These are phyloP conservation scores for Notothenia coriiceps DNA, from an alignment of 2,113 vertebrate genomes.

Conservation along the genomic window DNA sequence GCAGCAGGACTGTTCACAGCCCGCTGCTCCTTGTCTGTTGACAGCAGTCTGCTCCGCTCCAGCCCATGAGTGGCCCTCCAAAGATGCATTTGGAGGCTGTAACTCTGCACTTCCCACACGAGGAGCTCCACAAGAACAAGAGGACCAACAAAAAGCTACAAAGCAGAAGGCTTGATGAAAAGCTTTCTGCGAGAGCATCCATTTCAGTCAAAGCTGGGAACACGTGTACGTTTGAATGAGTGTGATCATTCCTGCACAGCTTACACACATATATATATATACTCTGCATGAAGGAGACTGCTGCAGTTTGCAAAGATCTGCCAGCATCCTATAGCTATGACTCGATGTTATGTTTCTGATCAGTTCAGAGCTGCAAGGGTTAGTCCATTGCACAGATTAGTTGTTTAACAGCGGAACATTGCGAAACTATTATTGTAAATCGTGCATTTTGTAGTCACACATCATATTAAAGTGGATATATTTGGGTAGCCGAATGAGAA, in stretches of 20 bases:
- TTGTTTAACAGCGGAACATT: too few species aligned
- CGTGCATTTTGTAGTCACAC: too few species aligned
- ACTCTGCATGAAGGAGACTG: slow-evolving; percentile 24
- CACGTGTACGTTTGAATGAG: slow-evolving; percentile 59
- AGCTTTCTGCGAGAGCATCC: slow-evolving; percentile 46
- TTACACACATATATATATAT: slow-evolving; percentile 17
- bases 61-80: slow-evolving; percentile 51
- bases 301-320: slow-evolving; percentile 23
- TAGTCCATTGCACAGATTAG: too few species aligned
- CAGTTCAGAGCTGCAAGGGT: neutral
- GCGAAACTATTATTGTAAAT: too few species aligned
- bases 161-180: slow-evolving; percentile 69
- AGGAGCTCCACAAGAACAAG: slow-evolving; percentile 37
- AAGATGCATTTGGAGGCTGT: slow-evolving; percentile 41
- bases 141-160: slow-evolving; percentile 56
- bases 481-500: too few species aligned
- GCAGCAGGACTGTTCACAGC: slow-evolving; percentile 39
- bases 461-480: too few species aligned
- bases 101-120: slow-evolving; percentile 41
- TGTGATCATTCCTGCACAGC: slow-evolving; percentile 42
- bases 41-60: slow-evolving; percentile 24
- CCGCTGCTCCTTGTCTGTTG: slow-evolving; percentile 34
- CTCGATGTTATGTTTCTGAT: neutral
- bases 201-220: slow-evolving; percentile 62
- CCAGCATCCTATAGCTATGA: neutral